These are phyloP conservation scores for Cristatella mucedo DNA, from an alignment of 2,888 invertebrate species.

Conservation along the genomic window DNA sequence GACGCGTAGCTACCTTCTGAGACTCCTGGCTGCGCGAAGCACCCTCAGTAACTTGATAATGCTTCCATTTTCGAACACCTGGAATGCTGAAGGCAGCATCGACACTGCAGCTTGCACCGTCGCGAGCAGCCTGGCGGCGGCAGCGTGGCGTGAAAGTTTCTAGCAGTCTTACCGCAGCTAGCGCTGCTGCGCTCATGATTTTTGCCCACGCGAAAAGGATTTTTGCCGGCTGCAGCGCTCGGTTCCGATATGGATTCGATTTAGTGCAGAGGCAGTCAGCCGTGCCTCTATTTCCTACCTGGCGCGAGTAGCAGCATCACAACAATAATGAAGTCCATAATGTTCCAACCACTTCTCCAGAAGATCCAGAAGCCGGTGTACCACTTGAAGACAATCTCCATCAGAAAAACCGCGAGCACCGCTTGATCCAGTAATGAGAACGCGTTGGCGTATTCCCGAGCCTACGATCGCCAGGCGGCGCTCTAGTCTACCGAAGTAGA, in stretches of 20 bases:
- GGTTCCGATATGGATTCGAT: too few species aligned
- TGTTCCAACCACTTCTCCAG: conserved; percentile 28
- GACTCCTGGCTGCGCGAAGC: conserved; percentile 18
- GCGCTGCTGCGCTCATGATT: too few species aligned
- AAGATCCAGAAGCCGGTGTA: conserved; percentile 24
- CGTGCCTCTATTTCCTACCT: too few species aligned
- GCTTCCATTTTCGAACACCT: conserved; percentile 12
- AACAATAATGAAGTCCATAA: conserved; percentile 23
- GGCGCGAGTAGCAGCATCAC: conserved; percentile 16
- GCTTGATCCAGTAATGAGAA: conserved; percentile 21
- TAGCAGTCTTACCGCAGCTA: too few species aligned
- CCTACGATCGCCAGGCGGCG: conserved; percentile 12
- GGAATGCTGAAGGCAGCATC: conserved; percentile 13
- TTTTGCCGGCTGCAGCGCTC: too few species aligned
- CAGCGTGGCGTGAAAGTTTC: too few species aligned
- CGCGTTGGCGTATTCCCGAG: conserved; percentile 12
- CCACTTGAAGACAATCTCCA: conserved; percentile 27
- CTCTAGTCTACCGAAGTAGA: too few species aligned
- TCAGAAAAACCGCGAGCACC: conserved; percentile 22
- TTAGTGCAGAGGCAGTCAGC: too few species aligned
- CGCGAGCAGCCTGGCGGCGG: too few species aligned
- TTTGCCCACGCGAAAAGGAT: too few species aligned
- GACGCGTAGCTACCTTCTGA: too few species aligned
- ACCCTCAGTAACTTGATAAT: conserved; percentile 17
- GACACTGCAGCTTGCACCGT: too few species aligned